A percentile compares a stretch with the other conserved stretches of the same genome.
phyloP scores from a whole-genome alignment of 2,888 invertebrate species.

The Scaptomyza parva region DNA sequence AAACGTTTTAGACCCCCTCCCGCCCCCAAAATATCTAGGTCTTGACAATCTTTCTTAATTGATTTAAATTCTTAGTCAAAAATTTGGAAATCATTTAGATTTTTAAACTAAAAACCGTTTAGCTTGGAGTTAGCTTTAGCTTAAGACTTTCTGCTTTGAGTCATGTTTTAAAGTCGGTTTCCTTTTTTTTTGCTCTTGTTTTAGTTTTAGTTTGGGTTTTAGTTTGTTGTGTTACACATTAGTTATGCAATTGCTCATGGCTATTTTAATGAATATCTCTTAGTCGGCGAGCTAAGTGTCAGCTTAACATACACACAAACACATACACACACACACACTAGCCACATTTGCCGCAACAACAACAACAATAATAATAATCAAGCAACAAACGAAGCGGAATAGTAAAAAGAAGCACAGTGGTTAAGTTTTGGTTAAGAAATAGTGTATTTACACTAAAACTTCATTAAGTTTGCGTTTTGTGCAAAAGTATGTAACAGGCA shows the following conservation, averaged over 20 bases:
- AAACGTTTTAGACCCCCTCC: slow-evolving; percentile 20
- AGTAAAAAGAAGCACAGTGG: slow-evolving; percentile 38
- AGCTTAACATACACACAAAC: slow-evolving; percentile 52
- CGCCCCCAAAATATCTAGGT: slow-evolving; percentile 24
- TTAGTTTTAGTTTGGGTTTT: no score
- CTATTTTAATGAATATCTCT: slow-evolving; percentile 66
- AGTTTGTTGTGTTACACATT: slow-evolving; percentile 53
- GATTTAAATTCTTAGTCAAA: slow-evolving; percentile 65
- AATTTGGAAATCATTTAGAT: slow-evolving; percentile 28
- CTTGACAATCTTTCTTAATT: slow-evolving; percentile 58
- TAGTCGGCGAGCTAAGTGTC: slow-evolving; percentile 62
- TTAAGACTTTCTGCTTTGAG: background rate
- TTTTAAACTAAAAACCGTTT: slow-evolving; percentile 19
- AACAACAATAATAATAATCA: slow-evolving; percentile 11
- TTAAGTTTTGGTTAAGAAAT: no score
- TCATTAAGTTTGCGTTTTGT: no score
- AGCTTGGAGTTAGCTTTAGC: no score
- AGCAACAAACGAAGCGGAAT: slow-evolving; percentile 11
- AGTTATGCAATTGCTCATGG: slow-evolving; percentile 64
- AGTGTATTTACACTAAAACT: no score
- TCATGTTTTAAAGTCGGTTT: no score
- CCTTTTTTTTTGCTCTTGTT: slow-evolving; percentile 16
- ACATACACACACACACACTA: slow-evolving; percentile 24
- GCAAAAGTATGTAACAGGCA: no score
- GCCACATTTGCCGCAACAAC: slow-evolving; percentile 11